phyloP scores from a whole-genome alignment of 1,140 invertebrate genomes.

The Riptortus pedestris region DNA sequence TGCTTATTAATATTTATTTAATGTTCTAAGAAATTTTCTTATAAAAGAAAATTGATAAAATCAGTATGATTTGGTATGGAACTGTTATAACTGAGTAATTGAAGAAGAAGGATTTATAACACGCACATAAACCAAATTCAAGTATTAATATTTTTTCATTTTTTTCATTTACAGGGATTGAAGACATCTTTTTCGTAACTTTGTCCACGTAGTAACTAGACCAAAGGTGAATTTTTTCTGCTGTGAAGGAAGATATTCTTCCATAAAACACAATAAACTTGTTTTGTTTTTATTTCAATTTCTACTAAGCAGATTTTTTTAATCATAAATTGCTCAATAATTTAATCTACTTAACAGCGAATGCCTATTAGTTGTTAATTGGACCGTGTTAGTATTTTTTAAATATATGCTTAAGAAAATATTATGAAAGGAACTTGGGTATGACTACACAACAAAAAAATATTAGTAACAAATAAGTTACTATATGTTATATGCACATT shows the following conservation, averaged over 20 bases:
- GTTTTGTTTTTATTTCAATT: slow-evolving; percentile 5
- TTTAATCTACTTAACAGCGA: slow-evolving; percentile 2
- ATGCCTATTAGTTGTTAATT: slow-evolving; percentile 6
- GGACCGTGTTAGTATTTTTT: neutral
- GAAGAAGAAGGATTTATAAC: no score
- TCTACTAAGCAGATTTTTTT: neutral
- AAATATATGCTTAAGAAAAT: neutral
- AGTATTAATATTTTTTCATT: no score
- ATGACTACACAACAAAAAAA: neutral
- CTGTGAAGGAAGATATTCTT: neutral
- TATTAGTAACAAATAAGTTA: neutral
- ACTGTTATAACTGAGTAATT: no score
- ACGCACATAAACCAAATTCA: no score
- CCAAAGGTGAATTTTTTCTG: slow-evolving; percentile 10
- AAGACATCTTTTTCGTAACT: slow-evolving; percentile 2
- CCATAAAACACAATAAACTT: neutral
- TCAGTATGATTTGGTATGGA: no score
- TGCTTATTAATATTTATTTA: no score
- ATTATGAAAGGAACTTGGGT: neutral
- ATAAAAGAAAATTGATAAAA: no score
- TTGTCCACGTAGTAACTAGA: neutral
- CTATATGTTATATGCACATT: neutral
- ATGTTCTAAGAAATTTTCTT: no score
- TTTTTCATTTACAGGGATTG: slow-evolving; percentile 6
- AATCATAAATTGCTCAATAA: slow-evolving; percentile 9